Evolutionary conservation across 2,797 vertebrate genomes (phyloP), one percentile per base, ranked within the genome.

Genomic region (Falco biarmicus): DNA sequence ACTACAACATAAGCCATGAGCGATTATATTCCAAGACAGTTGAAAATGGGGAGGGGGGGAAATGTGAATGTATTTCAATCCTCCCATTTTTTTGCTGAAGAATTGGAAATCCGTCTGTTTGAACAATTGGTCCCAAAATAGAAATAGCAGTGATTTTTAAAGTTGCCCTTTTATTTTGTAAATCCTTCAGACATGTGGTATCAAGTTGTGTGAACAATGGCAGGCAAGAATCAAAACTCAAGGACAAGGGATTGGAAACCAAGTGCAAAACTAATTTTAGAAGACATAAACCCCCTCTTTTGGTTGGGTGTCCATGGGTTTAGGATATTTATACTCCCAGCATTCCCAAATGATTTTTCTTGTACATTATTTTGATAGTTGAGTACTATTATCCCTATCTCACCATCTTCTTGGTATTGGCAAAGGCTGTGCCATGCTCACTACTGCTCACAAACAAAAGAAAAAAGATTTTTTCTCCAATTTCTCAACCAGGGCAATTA

Each of bases 1-100:
- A 54, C 26, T 54, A 21, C 22, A 65, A 3, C 0, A 0, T 32
- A 64, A 68, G 7, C 1, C 2, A 21, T 18, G 7, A 69, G 17
- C 1, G 2, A 43, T 54, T 21, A 11, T 20, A 20, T 51, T 82
- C 31, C 6, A 43, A 70, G 39, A 61, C 26, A 71, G 41, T 3
- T 57, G 28, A 68, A 84, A 92, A 59, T 1, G 21, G 12, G 3
- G 39, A 39, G 39, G 39, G 19, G 21, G 12, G 10, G 2, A 71
- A 91, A 77, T 75, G 11, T 37, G n/a, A 71, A 43, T 10, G 4
- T 41, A 19, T 68, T 74, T 77, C 28, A 68, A 10, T 32, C 2
- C 3, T 53, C 5, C 20, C 5, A 13, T 39, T 31, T 45, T n/a
- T 54, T 57, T 47, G 4, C 47, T 63, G 15, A 80, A 41, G 63